Evolutionary conservation across 2,888 invertebrate species (phyloP).

Genomic region (Polydrusus cervinus): DNA sequence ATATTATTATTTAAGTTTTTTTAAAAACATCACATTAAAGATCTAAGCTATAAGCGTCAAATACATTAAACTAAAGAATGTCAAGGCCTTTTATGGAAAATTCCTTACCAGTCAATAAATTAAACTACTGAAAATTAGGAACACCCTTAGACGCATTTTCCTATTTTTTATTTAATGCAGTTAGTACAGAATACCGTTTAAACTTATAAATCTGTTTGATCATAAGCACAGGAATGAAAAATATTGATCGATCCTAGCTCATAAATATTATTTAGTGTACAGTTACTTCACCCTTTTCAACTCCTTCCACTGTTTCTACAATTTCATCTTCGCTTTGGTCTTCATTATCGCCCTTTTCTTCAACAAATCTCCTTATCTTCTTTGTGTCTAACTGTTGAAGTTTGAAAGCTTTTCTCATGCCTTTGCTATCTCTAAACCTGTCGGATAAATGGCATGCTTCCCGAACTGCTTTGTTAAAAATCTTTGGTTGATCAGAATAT

Average conservation of each 20-base stretch:
- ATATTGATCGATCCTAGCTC: background rate
- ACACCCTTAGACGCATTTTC: background rate
- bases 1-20: too few relatives aligned
- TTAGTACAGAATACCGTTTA: background rate
- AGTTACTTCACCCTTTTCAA: conserved; percentile 12
- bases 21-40: too few relatives aligned
- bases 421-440: conserved; percentile 15
- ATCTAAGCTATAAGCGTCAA: too few relatives aligned
- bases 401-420: conserved; percentile 1
- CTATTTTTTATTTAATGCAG: background rate
- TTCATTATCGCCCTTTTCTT: conserved; percentile 5
- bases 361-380: conserved; percentile 20
- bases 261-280: background rate
- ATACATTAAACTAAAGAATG: too few relatives aligned
- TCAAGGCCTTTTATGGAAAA: too few relatives aligned
- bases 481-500: conserved; percentile 91
- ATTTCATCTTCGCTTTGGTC: conserved; percentile 22
- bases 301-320: background rate
- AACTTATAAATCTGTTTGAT: background rate
- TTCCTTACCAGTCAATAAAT: too few relatives aligned
- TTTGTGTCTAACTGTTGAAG: background rate
- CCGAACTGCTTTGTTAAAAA: conserved; percentile 87
- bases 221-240: background rate
- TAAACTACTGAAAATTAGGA: too few relatives aligned
- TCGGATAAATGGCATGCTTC: conserved; percentile 46